Conservation (phyloP, 2,113 vertebrate genomes). For the Neodon shergylaensis region DNA sequence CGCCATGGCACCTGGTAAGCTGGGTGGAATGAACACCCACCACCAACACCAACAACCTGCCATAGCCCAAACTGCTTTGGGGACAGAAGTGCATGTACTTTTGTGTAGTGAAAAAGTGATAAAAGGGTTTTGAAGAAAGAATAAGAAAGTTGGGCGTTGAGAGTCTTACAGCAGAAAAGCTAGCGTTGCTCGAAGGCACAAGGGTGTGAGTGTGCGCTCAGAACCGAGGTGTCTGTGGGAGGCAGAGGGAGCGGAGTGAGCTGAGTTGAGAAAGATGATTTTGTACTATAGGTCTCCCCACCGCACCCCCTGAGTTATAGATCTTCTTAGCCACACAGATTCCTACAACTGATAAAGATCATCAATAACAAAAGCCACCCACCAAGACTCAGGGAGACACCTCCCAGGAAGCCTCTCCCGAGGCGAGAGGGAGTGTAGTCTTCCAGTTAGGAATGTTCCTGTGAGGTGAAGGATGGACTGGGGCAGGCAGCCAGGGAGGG, state of each 20-base stretch:
- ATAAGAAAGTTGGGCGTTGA: not conserved
- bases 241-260: not conserved
- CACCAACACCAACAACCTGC: not conserved
- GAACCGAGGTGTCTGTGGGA: slow-evolving; percentile 30
- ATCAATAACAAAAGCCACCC: slow-evolving; percentile 73
- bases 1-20: not conserved
- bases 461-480: slow-evolving; percentile 1
- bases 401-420: slow-evolving; percentile 64
- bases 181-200: slow-evolving; percentile 45
- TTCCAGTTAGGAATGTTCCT: slow-evolving; percentile 38
- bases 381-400: slow-evolving; percentile 49
- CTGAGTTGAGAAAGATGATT: not conserved
- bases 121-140: not conserved
- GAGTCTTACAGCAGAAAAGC: slow-evolving; percentile 4
- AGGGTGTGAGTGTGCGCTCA: not conserved
- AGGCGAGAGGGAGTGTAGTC: slow-evolving; percentile 43
- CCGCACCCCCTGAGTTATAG: not conserved
- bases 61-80: not conserved
- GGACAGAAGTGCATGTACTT: not conserved
- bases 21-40: not conserved
- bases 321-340: slow-evolving; percentile 46
- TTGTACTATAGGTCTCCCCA: not conserved
- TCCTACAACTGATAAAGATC: slow-evolving; percentile 69
- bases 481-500: not conserved
- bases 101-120: not conserved